These are phyloP conservation scores for Labeo calbasu DNA, from an alignment of 2,797 vertebrate species.

Conservation along the genomic window DNA sequence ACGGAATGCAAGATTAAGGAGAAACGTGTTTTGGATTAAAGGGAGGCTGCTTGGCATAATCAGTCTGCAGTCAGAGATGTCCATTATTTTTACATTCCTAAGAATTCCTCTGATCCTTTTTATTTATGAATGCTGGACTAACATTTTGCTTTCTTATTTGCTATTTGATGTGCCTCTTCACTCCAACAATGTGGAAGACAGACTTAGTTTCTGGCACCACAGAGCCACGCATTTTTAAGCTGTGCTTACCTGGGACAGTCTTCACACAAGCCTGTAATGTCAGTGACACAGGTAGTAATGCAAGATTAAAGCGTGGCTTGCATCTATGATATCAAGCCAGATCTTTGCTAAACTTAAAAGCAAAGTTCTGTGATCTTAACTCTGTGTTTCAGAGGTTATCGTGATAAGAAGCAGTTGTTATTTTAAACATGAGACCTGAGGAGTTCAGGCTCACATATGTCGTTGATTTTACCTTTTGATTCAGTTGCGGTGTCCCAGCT, in stretches of 20 bases:
- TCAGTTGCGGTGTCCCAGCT: conserved; percentile 26
- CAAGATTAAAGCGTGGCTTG: conserved; percentile 12
- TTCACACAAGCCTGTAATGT: not conserved
- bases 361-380: not conserved
- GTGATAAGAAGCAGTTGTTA: conserved; percentile 34
- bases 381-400: not conserved
- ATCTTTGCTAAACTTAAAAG: conserved; percentile 4
- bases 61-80: conserved; percentile 34
- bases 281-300: not conserved
- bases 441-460: conserved; percentile 26
- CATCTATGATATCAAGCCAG: conserved; percentile 22
- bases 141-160: conserved; percentile 2
- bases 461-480: conserved; percentile 38
- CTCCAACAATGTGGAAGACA: conserved; percentile 48
- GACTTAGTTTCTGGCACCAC: conserved; percentile 40
- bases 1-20: conserved; percentile 15
- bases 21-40: conserved; percentile 54
- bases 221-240: not conserved
- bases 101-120: conserved; percentile 30
- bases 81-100: conserved; percentile 44
- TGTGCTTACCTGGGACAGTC: not conserved
- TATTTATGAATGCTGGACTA: conserved; percentile 39
- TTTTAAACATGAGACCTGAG: conserved; percentile 9
- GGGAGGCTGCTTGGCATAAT: conserved; percentile 43
- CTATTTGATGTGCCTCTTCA: conserved; percentile 39